phyloP scores from a whole-genome alignment of 2,797 vertebrate species.

The Acestrorhynchus altus region DNA sequence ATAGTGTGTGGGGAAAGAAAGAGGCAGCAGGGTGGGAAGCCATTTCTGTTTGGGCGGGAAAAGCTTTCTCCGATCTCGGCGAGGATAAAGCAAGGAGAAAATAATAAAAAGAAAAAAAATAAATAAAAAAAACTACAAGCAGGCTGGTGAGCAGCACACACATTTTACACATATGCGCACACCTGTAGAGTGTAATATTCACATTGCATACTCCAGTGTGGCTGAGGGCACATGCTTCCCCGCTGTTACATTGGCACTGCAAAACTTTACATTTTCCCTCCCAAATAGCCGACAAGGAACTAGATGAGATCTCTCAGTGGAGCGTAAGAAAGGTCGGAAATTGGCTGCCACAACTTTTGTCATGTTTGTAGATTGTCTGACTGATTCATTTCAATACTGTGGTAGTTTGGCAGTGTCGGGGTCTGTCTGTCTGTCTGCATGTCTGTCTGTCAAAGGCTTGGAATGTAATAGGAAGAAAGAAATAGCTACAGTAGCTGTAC shows the following conservation, averaged over 20 bases:
- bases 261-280: slow-evolving; percentile 43
- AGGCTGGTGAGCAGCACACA: not conserved
- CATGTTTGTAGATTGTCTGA: slow-evolving; percentile 42
- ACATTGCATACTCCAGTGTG: slow-evolving; percentile 12
- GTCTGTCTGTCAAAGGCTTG: slow-evolving; percentile 5
- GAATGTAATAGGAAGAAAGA: slow-evolving; percentile 1
- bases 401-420: slow-evolving; percentile 8
- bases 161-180: not conserved
- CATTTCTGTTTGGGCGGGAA: slow-evolving; percentile 35
- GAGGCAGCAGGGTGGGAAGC: slow-evolving; percentile 42
- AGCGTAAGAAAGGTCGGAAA: slow-evolving; percentile 38
- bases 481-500: not conserved
- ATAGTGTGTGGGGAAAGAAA: slow-evolving; percentile 64
- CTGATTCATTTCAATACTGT: slow-evolving; percentile 41
- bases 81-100: slow-evolving; percentile 29
- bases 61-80: slow-evolving; percentile 46
- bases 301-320: slow-evolving; percentile 30
- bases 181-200: slow-evolving; percentile 2
- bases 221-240: slow-evolving; percentile 19
- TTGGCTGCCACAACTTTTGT: slow-evolving; percentile 44
- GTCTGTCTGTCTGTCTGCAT: not conserved
- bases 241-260: slow-evolving; percentile 6
- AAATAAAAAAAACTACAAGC: not conserved
- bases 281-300: slow-evolving; percentile 33
- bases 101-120: not conserved